Base-by-base conservation (phyloP, 2,888 invertebrate species). In the Cerastis rubricosa region DNA sequence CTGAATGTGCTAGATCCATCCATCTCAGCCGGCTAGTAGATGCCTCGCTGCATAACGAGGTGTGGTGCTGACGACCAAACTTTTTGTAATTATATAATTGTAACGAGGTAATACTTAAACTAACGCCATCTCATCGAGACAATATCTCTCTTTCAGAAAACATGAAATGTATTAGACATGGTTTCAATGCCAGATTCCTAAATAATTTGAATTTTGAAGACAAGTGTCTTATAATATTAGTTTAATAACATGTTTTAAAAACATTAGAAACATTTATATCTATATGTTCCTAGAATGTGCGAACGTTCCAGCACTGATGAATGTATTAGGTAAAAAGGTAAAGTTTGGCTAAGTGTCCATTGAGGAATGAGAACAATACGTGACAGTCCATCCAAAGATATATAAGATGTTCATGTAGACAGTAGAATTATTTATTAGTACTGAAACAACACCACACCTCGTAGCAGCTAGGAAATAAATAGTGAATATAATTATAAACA, bases 1-100 rank as follows among this genome's bases (percentile, higher is more conserved):
- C 91, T 95, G 91, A 94, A 94, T 95, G 94, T 94, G 94, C 94
- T 94, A 94, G 94, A 90, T 94, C 93, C 93, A 94, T 94, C 94
- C 94, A 91, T 93, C 90, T 93, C 91, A 92, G 91, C 93, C 93
- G 93, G 93, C 89, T 93, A 90, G 92, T 93, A 93, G 92, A 85
- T 22, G 83, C 85, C 85, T 88, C 86, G 85, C 84, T 90, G 90
- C 76, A 75, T 78, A 80, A 89, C 86, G 91, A 90, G 93, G 92
- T 93, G 93, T 92, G 92, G 92, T 90, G 88, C 89, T 85, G 76
- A 77, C 70, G 84, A 87, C 80, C 84, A 86, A 54, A 76, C 72
- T 81, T 70, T 80, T 76, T 70, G 71, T 80, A 75, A 51, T 69
- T 80, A 61, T 61, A 35, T 61, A 71, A 80, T 80, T 79, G 70